Percentiles rank a stretch among this genome's conserved stretches.
Evolutionary conservation across 1,140 invertebrate genomes (phyloP).

Genomic region (Platorchestia sp.): DNA sequence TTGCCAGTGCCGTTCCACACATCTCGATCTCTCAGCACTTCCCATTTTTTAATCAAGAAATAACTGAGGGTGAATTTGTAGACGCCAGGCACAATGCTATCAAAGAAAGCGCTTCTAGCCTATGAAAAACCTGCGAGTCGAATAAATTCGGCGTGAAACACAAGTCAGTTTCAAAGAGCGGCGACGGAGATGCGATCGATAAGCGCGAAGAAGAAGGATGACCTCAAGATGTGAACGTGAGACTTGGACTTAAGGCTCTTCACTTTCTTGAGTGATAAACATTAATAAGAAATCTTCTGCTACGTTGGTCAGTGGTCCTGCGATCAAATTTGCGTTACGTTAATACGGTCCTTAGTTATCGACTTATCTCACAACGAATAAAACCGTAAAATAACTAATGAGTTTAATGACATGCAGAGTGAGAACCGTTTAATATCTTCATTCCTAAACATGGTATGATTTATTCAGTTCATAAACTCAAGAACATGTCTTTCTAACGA

Average conservation of each 20-base stretch:
- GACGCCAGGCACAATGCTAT: background rate
- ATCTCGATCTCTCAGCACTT: background rate
- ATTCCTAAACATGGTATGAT: too few relatives aligned
- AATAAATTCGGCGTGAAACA: background rate
- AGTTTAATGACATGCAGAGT: too few relatives aligned
- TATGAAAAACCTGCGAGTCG: background rate
- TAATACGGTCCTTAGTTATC: too few relatives aligned
- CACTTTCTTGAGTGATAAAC: background rate
- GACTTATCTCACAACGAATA: too few relatives aligned
- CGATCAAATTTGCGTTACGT: background rate
- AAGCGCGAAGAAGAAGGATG: background rate
- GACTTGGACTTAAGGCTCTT: background rate
- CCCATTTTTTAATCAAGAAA: background rate
- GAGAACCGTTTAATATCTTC: too few relatives aligned
- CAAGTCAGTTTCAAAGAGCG: background rate
- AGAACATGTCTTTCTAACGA: too few relatives aligned
- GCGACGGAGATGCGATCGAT: background rate
- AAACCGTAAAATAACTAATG: too few relatives aligned
- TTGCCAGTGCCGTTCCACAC: background rate
- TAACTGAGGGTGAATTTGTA: background rate
- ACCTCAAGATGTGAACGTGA: too few relatives aligned
- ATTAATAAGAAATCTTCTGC: background rate
- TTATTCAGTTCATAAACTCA: too few relatives aligned
- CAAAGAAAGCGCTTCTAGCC: background rate
- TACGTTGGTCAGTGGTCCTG: background rate